These are phyloP conservation scores for Saturnia japonica DNA, from an alignment of 2,888 invertebrate genomes.

Conservation along the genomic window DNA sequence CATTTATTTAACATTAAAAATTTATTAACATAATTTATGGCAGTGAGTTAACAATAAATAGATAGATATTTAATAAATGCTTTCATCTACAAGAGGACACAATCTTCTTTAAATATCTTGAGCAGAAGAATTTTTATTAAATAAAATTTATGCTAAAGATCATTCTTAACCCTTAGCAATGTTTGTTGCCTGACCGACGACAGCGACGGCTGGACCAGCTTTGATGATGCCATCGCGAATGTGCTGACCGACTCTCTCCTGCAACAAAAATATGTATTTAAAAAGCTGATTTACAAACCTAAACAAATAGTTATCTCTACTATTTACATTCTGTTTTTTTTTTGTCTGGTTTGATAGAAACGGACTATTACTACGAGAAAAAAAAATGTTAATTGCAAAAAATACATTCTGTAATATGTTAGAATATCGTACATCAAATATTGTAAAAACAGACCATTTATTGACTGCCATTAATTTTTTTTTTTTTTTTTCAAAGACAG, in stretches of 20 bases:
- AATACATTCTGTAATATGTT: too few species aligned
- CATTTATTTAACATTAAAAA: neutral
- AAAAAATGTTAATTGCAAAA: too few species aligned
- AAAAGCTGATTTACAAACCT: too few species aligned
- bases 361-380: too few species aligned
- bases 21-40: constrained; percentile 6
- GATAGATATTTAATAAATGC: neutral
- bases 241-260: constrained; percentile 51
- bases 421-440: too few species aligned
- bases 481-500: too few species aligned
- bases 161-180: constrained; percentile 19
- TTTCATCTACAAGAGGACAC: neutral
- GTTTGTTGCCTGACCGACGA: constrained; percentile 43
- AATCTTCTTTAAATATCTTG: neutral
- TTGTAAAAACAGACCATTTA: neutral
- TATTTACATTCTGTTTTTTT: too few species aligned
- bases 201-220: constrained; percentile 53
- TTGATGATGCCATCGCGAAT: constrained; percentile 53
- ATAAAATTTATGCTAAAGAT: neutral
- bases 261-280: constrained; percentile 15
- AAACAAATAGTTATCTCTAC: too few species aligned
- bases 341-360: too few species aligned
- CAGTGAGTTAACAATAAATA: neutral
- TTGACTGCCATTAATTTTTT: neutral
- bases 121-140: neutral